Percentiles rank a stretch among this genome's conserved stretches.
phyloP scores from a whole-genome alignment of 2,888 invertebrate genomes.

The Polymixis flavicincta region DNA sequence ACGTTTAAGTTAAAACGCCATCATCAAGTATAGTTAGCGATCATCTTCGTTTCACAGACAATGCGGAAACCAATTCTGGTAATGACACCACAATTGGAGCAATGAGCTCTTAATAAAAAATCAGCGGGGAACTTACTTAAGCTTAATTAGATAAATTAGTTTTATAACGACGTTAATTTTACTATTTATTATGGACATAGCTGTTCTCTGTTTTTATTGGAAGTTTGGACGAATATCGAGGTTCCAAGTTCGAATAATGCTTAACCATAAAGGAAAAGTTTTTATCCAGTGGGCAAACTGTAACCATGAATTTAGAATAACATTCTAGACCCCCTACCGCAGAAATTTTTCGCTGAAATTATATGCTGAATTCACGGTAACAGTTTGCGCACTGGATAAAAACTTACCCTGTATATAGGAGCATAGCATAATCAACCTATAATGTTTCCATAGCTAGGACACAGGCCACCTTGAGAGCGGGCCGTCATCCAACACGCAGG shows the following conservation, averaged over 20 bases:
- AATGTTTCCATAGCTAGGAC: too few relatives aligned
- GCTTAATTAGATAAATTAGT: constrained; percentile 68
- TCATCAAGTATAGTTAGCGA: constrained; percentile 53
- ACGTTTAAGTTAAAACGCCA: constrained; percentile 51
- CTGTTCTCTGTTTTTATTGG: not conserved
- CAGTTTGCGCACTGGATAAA: too few relatives aligned
- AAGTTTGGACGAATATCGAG: not conserved
- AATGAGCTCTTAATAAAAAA: constrained; percentile 71
- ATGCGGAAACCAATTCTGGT: constrained; percentile 66
- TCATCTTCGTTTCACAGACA: constrained; percentile 44
- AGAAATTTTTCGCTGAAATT: too few relatives aligned
- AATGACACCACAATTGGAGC: constrained; percentile 70
- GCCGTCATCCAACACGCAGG: too few relatives aligned
- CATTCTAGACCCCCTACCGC: too few relatives aligned
- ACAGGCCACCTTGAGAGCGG: too few relatives aligned
- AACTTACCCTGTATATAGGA: too few relatives aligned
- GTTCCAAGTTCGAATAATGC: not conserved
- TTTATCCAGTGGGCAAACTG: too few relatives aligned
- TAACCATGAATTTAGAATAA: too few relatives aligned
- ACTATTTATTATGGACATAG: constrained; percentile 9
- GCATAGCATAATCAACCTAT: too few relatives aligned
- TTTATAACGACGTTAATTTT: constrained; percentile 47
- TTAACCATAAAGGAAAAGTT: too few relatives aligned
- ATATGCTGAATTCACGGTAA: too few relatives aligned
- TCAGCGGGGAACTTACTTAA: constrained; percentile 76